Base-by-base conservation (phyloP, 2,888 invertebrate species). In the Ormyrus thymus region DNA sequence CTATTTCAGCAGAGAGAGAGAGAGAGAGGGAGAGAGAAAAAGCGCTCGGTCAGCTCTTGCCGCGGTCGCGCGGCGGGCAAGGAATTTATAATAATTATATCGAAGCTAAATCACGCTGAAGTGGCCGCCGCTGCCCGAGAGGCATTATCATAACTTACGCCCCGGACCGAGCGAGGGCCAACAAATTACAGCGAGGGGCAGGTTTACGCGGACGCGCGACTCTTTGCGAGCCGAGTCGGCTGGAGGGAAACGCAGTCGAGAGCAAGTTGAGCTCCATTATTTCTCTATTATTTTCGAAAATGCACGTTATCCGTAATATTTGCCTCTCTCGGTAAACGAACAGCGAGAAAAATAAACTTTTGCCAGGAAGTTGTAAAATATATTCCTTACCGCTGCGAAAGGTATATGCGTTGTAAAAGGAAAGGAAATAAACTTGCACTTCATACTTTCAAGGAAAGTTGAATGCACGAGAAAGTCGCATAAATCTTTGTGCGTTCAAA, bases 1-100 rank as follows among this genome's bases (percentile, higher is more conserved):
- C 29, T 29, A 29, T 29, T 62, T 45, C 43, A 15, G n/a, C 10
- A 15, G 43, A 53, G 29, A 58, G 53, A 13, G 11, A 59, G 10
- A 10, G 29, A 43, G 6, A 50, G 50, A 43, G 6, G 29, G 50
- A 29, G 29, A 7, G n/a, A 71, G 13, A 59, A 55, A 64, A 46
- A 64, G 11, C 55, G 29, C 15, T 11, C 72, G 53, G 13, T 29
- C 29, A 29, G 11, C 46, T 51, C 29, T 29, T 29, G 29, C 29
- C 29, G 29, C 29, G 2, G 29, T 29, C 50, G 50, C 61, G n/a
- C 9, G 61, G 7, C 13, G n/a, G 11, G 45, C 51, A 6, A 6
- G 58, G 59, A 72, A 78, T 66, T 78, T 55, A 72, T 61, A 78
- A 72, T 61, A 72, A 78, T 78, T 72, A 78, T 72, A 72, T 68